These are phyloP conservation scores for Enteromius thamalakanensis DNA, from an alignment of 2,797 vertebrate genomes.

Conservation along the genomic window DNA sequence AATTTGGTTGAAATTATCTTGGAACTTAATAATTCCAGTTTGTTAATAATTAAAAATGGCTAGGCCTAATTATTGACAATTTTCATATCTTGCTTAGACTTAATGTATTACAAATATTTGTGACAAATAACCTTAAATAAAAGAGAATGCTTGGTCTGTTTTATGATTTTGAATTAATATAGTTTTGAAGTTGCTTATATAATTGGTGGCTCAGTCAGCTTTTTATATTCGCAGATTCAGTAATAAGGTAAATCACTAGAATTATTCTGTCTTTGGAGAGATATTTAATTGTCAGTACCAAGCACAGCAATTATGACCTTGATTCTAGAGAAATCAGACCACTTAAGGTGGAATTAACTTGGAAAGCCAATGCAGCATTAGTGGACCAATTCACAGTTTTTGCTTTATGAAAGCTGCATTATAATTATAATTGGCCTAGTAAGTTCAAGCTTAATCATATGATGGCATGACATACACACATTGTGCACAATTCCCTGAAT, in stretches of 20 bases:
- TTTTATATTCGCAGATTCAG: not conserved
- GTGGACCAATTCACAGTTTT: not conserved
- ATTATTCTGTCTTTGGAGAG: not conserved
- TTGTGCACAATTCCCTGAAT: not conserved
- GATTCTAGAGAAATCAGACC: conserved; percentile 31
- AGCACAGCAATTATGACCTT: conserved; percentile 10
- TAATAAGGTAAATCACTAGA: conserved; percentile 1
- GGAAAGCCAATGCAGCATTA: not conserved
- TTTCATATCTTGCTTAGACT: not conserved
- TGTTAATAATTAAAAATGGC: not conserved
- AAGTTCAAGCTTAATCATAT: not conserved
- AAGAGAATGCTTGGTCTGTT: not conserved
- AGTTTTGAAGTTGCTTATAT: not conserved
- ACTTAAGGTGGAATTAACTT: conserved; percentile 20
- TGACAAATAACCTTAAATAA: not conserved
- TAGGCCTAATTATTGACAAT: not conserved
- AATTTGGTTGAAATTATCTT: not conserved
- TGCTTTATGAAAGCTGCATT: conserved; percentile 6
- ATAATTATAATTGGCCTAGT: not conserved
- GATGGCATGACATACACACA: not conserved
- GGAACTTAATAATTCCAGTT: too few relatives aligned
- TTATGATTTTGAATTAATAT: not conserved
- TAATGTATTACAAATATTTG: not conserved
- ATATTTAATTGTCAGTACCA: conserved; percentile 39
- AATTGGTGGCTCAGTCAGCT: not conserved